phyloP scores from a whole-genome alignment of 2,797 vertebrate genomes.

The Melanotaenia maccullochi region DNA sequence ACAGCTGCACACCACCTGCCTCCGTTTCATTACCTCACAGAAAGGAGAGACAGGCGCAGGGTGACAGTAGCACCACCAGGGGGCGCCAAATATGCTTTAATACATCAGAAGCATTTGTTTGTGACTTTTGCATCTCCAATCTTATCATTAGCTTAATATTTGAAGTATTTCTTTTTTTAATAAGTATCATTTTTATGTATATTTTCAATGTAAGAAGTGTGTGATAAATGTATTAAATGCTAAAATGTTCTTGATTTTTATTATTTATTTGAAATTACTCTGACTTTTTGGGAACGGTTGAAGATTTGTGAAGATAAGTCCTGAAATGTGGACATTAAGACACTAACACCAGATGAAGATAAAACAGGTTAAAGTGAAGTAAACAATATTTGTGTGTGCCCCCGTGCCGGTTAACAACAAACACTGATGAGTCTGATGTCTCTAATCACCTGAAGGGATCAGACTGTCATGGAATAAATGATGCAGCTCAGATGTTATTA shows the following conservation, averaged over 20 bases:
- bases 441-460: conserved; percentile 44
- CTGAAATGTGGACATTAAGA: neutral
- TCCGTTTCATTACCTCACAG: neutral
- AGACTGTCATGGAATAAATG: conserved; percentile 31
- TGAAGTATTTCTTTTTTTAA: neutral
- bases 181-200: neutral
- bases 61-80: conserved; percentile 19
- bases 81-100: conserved; percentile 7
- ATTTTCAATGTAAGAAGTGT: neutral
- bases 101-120: neutral
- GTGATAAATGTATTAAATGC: neutral
- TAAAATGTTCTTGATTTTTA: neutral
- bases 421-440: neutral
- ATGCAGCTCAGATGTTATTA: conserved; percentile 61
- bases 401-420: neutral
- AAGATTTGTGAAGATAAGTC: too few species aligned
- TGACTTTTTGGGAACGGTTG: neutral
- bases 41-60: neutral
- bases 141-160: neutral
- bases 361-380: neutral
- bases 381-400: neutral
- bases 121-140: neutral
- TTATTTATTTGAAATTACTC: neutral
- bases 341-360: neutral
- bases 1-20: conserved; percentile 12